Conservation (phyloP, 1,140 invertebrate species). For the Drosophila ananassae region DNA sequence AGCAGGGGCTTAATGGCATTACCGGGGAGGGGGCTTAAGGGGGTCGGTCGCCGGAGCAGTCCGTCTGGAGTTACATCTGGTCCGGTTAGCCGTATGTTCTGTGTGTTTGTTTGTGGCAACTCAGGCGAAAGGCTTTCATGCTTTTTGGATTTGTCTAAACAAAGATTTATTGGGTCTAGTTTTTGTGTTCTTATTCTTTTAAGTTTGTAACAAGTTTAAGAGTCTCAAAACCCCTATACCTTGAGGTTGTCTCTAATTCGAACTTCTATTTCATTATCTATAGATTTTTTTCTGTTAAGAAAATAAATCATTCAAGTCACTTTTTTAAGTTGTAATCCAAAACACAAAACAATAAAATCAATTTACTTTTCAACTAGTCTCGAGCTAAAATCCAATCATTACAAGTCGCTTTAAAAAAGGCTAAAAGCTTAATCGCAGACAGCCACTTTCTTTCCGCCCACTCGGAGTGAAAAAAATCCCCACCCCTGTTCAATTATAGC, state of each 20-base stretch:
- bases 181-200: constrained; percentile 23
- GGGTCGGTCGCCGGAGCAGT: constrained; percentile 20
- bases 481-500: constrained; percentile 32
- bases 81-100: constrained; percentile 36
- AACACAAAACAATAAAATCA: constrained; percentile 1
- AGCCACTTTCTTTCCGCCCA: constrained; percentile 48
- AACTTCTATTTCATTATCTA: too few relatives aligned
- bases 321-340: neutral
- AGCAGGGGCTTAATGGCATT: constrained; percentile 67
- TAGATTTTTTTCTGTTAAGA: neutral
- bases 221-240: neutral
- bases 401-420: neutral
- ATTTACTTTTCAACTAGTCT: constrained; percentile 4
- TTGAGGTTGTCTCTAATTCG: neutral
- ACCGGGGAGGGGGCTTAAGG: constrained; percentile 14
- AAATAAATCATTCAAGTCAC: too few relatives aligned
- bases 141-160: constrained; percentile 76
- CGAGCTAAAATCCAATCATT: neutral
- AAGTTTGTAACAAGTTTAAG: constrained; percentile 7
- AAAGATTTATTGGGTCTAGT: constrained; percentile 75
- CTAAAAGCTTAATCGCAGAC: constrained; percentile 15
- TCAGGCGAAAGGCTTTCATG: constrained; percentile 71
- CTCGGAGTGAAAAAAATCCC: constrained; percentile 8
- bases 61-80: constrained; percentile 52
- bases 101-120: constrained; percentile 48